Evolutionary conservation across 1,140 invertebrate species (phyloP), one percentile per base, ranked within the genome.

Genomic region (Leptinotarsa texana): DNA sequence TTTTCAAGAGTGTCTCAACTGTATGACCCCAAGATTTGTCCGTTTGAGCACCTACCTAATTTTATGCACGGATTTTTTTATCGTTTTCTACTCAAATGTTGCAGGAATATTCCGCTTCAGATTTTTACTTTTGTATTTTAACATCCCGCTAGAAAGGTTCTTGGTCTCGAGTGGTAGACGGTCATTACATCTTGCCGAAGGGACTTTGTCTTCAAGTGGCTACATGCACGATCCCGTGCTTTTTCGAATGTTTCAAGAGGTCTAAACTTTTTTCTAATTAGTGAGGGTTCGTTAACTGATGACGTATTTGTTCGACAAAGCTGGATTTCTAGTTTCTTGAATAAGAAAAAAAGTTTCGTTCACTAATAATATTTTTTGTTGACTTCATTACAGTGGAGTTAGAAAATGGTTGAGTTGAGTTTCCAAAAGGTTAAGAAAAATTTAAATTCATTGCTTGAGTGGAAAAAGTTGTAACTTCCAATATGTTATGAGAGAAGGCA

Each of bases 41-140:
- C 51, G 51, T 57, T 57, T 57, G 51, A 57, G 51, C 13, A 57
- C 51, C 51, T n/a, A 18, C 51, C 51, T 57, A 57, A 57, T 57
- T 57, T 18, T 57, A 57, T 57, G 51, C 51, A 57, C 2, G 51
- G 3, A 57, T 57, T 57, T 57, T 57, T 57, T 57, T 57, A 57
- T 57, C 51, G n/a, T 57, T 57, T 57, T 57, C 15, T n/a, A 15
- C 51, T 18, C 17, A 17, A 17, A 57, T 18, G 33, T 42, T 42
- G 33, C 51, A 18, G 6, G 51, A n/a, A 57, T n/a, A 57, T 68
- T 68, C 66, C 66, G 33, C 66, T n/a, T 21, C n/a, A 68, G 33
- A 68, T 68, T 68, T 68, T 47, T 49, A 68, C 42, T 68, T 68
- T 68, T 68, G n/a, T 68, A 66, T 22, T 66, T 66, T 15, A 24